phyloP scores from a whole-genome alignment of 2,888 invertebrate species.

The Drosophila nr. perissopoda region DNA sequence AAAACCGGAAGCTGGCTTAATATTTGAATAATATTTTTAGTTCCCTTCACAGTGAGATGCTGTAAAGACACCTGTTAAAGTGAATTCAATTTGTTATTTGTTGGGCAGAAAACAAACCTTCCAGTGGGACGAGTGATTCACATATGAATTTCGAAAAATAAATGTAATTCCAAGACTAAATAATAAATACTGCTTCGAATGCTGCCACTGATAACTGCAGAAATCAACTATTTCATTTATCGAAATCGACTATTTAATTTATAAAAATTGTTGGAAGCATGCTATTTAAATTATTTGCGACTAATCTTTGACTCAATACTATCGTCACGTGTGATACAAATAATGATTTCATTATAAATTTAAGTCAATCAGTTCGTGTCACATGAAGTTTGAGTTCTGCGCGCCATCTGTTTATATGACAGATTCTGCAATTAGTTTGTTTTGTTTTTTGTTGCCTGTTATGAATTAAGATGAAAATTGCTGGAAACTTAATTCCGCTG shows the following conservation, averaged over 20 bases:
- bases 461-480: slow-evolving; percentile 43
- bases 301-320: not conserved
- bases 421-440: not conserved
- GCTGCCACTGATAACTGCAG: slow-evolving; percentile 8
- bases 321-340: not conserved
- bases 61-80: slow-evolving; percentile 2
- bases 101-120: slow-evolving; percentile 17
- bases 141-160: slow-evolving; percentile 13
- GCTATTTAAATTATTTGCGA: not conserved
- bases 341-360: not conserved
- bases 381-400: slow-evolving; percentile 25
- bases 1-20: slow-evolving; percentile 40
- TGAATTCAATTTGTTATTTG: not conserved
- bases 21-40: not conserved
- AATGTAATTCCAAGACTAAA: too few species aligned
- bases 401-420: not conserved
- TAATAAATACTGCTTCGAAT: too few species aligned
- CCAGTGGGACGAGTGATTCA: slow-evolving; percentile 32
- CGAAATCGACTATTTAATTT: slow-evolving; percentile 17
- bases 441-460: slow-evolving; percentile 47
- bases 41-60: slow-evolving; percentile 18
- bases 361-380: slow-evolving; percentile 20
- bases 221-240: slow-evolving; percentile 33
- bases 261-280: not conserved
- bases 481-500: slow-evolving; percentile 36